Evolutionary conservation across 2,888 invertebrate genomes (phyloP).

Genomic region (Acrocyrtus sp.): DNA sequence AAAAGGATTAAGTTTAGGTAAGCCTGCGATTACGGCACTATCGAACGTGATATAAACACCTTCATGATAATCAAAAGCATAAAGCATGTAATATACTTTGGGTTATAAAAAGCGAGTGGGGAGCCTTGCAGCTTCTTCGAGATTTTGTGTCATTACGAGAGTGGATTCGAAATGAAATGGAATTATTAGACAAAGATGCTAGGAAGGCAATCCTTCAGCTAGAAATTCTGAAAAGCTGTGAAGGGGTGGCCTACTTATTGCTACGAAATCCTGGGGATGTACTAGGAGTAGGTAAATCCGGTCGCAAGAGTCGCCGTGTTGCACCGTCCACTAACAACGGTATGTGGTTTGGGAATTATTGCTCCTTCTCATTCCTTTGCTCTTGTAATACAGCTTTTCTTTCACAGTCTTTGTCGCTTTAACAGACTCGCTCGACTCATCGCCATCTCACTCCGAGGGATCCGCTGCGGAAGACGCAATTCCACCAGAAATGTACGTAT

Average conservation of each 20-base stretch:
- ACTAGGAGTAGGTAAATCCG: conserved; percentile 74
- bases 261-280: conserved; percentile 84
- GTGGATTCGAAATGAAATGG: conserved; percentile 73
- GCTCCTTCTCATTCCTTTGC: no score
- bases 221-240: conserved; percentile 77
- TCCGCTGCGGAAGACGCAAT: conserved; percentile 71
- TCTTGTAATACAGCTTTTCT: neutral
- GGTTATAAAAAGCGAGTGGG: conserved; percentile 72
- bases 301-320: conserved; percentile 57
- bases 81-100: no score
- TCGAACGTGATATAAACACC: no score
- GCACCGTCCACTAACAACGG: conserved; percentile 57
- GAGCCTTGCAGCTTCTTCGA: conserved; percentile 81
- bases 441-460: conserved; percentile 54
- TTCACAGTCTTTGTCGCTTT: no score
- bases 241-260: conserved; percentile 84
- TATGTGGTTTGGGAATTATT: no score
- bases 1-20: conserved; percentile 82
- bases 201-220: conserved; percentile 65
- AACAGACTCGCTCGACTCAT: conserved; percentile 59
- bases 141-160: conserved; percentile 83
- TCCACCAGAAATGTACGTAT: conserved; percentile 94
- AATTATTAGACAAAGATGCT: conserved; percentile 65
- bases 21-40: no score
- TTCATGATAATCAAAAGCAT: no score